phyloP scores from a whole-genome alignment of 64 coral and sea anemone genomes.

The Montipora cactus region DNA sequence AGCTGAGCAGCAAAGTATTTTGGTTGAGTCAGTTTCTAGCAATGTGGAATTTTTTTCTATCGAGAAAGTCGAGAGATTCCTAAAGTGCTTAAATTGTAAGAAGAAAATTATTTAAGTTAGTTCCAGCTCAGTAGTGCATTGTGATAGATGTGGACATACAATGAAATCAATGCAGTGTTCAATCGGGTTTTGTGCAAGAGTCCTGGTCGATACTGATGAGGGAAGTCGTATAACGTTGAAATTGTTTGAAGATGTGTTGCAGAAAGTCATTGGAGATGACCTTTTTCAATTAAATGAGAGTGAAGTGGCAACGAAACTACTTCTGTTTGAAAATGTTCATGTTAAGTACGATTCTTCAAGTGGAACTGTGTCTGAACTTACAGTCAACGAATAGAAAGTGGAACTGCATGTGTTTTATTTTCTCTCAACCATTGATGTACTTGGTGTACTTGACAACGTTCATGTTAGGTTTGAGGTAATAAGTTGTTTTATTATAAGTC shows the following conservation, averaged over 20 bases:
- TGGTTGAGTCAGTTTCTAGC: conserved; percentile 22
- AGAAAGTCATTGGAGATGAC: conserved; percentile 26
- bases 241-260: conserved; percentile 35
- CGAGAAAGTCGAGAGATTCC: conserved; percentile 42
- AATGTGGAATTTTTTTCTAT: conserved; percentile 18
- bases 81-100: conserved; percentile 36
- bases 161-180: conserved; percentile 31
- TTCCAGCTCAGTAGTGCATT: conserved; percentile 48
- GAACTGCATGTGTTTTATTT: not conserved
- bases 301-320: conserved; percentile 45
- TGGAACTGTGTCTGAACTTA: conserved; percentile 44
- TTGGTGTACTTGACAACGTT: not conserved
- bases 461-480: not conserved
- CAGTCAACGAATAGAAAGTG: conserved; percentile 7
- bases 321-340: conserved; percentile 40
- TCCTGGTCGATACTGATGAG: conserved; percentile 11
- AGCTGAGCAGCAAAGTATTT: conserved; percentile 31
- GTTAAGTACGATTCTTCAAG: conserved; percentile 29
- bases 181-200: conserved; percentile 41
- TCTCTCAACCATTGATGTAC: not conserved
- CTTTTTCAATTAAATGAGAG: conserved; percentile 31
- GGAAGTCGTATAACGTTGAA: conserved; percentile 43
- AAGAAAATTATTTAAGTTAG: conserved; percentile 45
- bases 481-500: not conserved
- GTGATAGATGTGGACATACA: conserved; percentile 44